Evolutionary conservation across 2,888 invertebrate species (phyloP).

Genomic region (Leucozona laternaria): DNA sequence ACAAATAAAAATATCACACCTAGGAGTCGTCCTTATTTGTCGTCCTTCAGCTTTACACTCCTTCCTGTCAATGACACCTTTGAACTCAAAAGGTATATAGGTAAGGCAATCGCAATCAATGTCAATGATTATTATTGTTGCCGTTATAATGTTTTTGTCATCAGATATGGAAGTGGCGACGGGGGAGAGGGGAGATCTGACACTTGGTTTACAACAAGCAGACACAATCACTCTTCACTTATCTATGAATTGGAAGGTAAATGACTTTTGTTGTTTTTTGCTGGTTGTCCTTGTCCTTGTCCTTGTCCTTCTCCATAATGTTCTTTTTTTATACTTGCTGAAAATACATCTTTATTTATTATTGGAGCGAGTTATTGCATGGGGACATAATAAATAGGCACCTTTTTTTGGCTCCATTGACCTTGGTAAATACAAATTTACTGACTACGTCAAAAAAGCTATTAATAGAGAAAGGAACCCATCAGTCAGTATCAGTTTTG

Average conservation of each 20-base stretch:
- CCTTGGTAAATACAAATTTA: slow-evolving; percentile 48
- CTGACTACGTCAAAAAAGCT: not conserved
- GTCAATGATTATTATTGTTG: slow-evolving; percentile 60
- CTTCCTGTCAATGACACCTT: slow-evolving; percentile 62
- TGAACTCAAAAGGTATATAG: slow-evolving; percentile 24
- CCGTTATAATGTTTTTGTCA: slow-evolving; percentile 27
- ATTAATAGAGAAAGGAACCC: not conserved
- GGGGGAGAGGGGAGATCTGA: not conserved
- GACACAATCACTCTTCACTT: slow-evolving; percentile 7
- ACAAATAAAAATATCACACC: slow-evolving; percentile 71
- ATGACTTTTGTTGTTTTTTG: slow-evolving; percentile 5
- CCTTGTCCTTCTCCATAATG: slow-evolving; percentile 2
- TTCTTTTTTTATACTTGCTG: not conserved
- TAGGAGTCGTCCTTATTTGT: slow-evolving; percentile 53
- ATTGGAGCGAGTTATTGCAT: not conserved
- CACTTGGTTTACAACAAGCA: not conserved
- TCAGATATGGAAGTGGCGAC: not conserved
- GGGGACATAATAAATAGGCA: slow-evolving; percentile 33
- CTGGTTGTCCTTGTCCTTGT: slow-evolving; percentile 35
- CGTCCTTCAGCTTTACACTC: not conserved
- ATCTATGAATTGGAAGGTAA: slow-evolving; percentile 4
- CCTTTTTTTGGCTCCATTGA: slow-evolving; percentile 50
- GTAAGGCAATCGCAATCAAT: slow-evolving; percentile 70
- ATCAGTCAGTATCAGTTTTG: not conserved
- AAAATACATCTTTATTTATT: slow-evolving; percentile 16